Percentiles rank a stretch among this genome's conserved stretches.
Evolutionary conservation across 2,888 invertebrate genomes (phyloP).

Genomic region (Catocala nupta): DNA sequence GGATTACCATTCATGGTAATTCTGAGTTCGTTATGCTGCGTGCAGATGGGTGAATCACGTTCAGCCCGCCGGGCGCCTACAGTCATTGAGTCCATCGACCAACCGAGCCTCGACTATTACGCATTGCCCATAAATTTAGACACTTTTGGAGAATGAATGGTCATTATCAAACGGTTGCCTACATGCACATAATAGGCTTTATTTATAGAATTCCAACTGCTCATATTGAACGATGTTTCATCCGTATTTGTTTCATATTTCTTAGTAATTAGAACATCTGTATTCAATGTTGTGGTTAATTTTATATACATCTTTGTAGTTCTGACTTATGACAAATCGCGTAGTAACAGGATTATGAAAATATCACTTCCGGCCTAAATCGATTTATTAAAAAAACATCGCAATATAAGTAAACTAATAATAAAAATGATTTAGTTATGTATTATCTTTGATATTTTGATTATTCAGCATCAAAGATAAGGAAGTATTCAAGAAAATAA

Average conservation of each 20-base stretch:
- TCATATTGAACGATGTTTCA: conserved; percentile 34
- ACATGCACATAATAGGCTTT: conserved; percentile 41
- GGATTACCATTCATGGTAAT: conserved; percentile 56
- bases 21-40: conserved; percentile 39
- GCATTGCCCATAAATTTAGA: conserved; percentile 49
- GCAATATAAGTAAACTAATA: too few species aligned
- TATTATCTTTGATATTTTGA: too few species aligned
- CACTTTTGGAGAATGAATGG: conserved; percentile 48
- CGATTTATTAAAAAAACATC: too few species aligned
- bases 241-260: conserved; percentile 32
- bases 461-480: too few species aligned
- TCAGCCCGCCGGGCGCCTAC: conserved; percentile 56
- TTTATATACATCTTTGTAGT: not conserved
- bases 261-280: conserved; percentile 23
- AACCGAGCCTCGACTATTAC: conserved; percentile 43
- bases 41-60: conserved; percentile 56
- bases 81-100: conserved; percentile 28
- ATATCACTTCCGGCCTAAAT: too few species aligned
- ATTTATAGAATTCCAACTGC: conserved; percentile 42
- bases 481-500: too few species aligned
- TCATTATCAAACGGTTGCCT: conserved; percentile 35
- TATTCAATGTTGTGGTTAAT: conserved; percentile 16
- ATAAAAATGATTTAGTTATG: too few species aligned
- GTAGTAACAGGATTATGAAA: too few species aligned
- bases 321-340: conserved; percentile 5